Evolutionary conservation across 2,797 vertebrate species (phyloP).

Genomic region (Coluber constrictor): DNA sequence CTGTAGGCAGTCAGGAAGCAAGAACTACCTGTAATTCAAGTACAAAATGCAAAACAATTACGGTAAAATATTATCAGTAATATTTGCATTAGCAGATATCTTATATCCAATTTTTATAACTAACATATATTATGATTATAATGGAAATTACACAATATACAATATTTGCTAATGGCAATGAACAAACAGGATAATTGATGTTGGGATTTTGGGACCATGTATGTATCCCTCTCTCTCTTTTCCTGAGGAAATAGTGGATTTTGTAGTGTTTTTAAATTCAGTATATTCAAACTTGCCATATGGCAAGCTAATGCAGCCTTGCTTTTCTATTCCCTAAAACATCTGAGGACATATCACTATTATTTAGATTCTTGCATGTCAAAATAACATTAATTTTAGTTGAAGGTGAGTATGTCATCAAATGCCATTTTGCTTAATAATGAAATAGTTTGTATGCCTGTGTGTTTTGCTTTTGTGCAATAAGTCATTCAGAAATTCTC

Average conservation of each 20-base stretch:
- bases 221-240: neutral
- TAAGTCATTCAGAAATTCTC: neutral
- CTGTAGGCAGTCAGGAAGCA: neutral
- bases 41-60: neutral
- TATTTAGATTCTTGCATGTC: conserved; percentile 12
- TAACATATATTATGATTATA: conserved; percentile 29
- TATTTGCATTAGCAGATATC: conserved; percentile 12
- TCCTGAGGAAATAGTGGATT: conserved; percentile 24
- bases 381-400: conserved; percentile 31
- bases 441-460: neutral
- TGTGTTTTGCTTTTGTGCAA: neutral
- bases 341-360: conserved; percentile 2
- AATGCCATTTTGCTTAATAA: conserved; percentile 19
- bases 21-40: neutral
- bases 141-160: conserved; percentile 46
- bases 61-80: neutral
- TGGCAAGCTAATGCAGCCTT: conserved; percentile 6
- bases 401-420: conserved; percentile 12
- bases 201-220: conserved; percentile 51
- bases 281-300: conserved; percentile 17
- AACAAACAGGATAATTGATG: conserved; percentile 57
- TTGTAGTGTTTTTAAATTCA: conserved; percentile 16
- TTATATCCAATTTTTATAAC: conserved; percentile 15
- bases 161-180: conserved; percentile 51
- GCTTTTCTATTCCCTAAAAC: conserved; percentile 16